Evolutionary conservation across 2,113 vertebrate species (phyloP).

Genomic region (Calcarius ornatus): DNA sequence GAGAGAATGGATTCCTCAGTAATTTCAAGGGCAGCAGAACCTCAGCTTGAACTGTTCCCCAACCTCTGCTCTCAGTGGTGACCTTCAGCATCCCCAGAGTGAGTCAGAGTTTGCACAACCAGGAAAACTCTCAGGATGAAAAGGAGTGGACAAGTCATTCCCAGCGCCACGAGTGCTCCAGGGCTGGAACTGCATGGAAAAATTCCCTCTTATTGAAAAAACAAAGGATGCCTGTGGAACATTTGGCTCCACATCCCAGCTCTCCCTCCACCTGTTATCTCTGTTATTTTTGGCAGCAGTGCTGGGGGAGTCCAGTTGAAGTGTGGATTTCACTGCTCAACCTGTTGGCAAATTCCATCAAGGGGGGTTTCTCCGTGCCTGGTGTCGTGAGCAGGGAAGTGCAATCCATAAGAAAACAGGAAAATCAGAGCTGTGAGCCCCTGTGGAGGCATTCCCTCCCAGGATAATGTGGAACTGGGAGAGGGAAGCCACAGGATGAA

Average conservation of each 20-base stretch:
- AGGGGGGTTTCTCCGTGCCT: background rate
- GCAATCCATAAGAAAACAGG: background rate
- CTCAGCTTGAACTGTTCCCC: background rate
- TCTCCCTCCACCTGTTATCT: constrained; percentile 53
- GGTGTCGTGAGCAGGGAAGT: background rate
- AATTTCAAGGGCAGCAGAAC: background rate
- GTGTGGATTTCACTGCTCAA: constrained; percentile 41
- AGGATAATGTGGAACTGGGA: background rate
- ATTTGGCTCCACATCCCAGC: background rate
- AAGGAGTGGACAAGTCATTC: background rate
- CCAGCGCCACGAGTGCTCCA: background rate
- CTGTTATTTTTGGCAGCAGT: constrained; percentile 55
- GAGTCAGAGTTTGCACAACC: background rate
- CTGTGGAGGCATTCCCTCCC: background rate
- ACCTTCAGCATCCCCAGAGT: background rate
- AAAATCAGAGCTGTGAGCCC: background rate
- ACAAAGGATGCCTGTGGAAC: constrained; percentile 37
- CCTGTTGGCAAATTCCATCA: constrained; percentile 58
- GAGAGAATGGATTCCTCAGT: background rate
- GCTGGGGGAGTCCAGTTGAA: background rate
- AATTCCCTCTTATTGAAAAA: background rate
- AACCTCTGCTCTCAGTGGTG: background rate
- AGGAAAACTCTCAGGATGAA: background rate
- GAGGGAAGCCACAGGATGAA: background rate
- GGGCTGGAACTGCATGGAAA: background rate